These are phyloP conservation scores for Acanthosepion esculentum DNA, from an alignment of 2,888 invertebrate species.

Conservation along the genomic window DNA sequence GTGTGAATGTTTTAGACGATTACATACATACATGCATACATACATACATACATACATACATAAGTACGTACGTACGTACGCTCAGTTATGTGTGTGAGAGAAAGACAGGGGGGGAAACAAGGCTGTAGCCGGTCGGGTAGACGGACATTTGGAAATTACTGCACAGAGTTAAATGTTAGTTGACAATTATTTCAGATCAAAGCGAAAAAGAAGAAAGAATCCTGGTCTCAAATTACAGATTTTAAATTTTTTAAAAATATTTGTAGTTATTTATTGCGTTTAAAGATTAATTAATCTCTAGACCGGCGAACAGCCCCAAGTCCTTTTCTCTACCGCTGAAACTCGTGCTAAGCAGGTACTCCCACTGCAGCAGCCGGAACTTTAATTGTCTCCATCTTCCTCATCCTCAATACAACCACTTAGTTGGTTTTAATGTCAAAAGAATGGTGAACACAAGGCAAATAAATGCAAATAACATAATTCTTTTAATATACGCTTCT, in stretches of 20 bases:
- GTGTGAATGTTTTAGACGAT: too few species aligned
- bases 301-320: neutral
- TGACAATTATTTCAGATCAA: neutral
- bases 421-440: neutral
- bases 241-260: neutral
- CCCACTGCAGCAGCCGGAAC: neutral
- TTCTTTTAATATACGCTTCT: neutral
- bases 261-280: neutral
- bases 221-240: neutral
- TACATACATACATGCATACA: too few species aligned
- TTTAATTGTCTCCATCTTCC: slow-evolving; percentile 8
- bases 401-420: neutral
- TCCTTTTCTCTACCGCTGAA: neutral
- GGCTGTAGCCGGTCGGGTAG: neutral
- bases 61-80: too few species aligned
- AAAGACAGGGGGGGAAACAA: neutral
- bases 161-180: neutral
- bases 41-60: too few species aligned
- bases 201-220: neutral
- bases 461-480: neutral
- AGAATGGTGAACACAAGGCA: neutral
- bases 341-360: neutral
- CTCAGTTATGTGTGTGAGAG: neutral
- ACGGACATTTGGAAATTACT: neutral
- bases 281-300: neutral